Evolutionary conservation across 1,140 invertebrate species (phyloP), one percentile per base, ranked within the genome.

Genomic region (Brachionus manjavacas): DNA sequence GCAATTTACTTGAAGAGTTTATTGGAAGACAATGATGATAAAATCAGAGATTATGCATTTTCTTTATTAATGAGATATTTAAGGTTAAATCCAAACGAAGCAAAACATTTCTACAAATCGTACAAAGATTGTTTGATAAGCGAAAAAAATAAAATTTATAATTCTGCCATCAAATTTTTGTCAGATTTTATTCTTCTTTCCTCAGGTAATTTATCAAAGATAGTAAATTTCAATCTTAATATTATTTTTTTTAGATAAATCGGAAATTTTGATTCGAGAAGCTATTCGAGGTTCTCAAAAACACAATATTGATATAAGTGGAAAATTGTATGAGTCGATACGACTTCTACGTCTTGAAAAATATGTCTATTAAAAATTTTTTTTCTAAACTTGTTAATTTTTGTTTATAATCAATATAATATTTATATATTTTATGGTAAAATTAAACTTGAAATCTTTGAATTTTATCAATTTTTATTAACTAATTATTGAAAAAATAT

Each of bases 261-360:
- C 52, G 12, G 16, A 60, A 25, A 16, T 11, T 60, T 14, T 81
- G 8, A 20, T 81, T 64, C 31, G n/a, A 41, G 39, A 28, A 28
- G 79, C 79, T 64, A 14, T 81, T n/a, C 41, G 41, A 41, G 79
- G 79, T 3, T 60, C 79, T 23, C 49, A 39, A 41, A 60, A 20
- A 16, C 79, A 81, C 31, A 81, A 81, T 68, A 43, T 64, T 9
- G 79, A 81, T 23, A 68, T 81, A 3, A 81, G 79, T 46, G 64
- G 52, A 68, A 52, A 81, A 46, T 46, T 81, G 16, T 64, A n/a
- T 55, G 79, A 81, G 25, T 81, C 79, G 49, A 81, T 81, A 64
- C 16, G 79, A 35, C 79, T 81, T 25, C 14, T 68, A 25, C 79
- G 31, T 14, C 41, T 81, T 12, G 79, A 81, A 46, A 81, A 81